Evolutionary conservation across 2,797 vertebrate species (phyloP).

Genomic region (Anolis apletophallus): DNA sequence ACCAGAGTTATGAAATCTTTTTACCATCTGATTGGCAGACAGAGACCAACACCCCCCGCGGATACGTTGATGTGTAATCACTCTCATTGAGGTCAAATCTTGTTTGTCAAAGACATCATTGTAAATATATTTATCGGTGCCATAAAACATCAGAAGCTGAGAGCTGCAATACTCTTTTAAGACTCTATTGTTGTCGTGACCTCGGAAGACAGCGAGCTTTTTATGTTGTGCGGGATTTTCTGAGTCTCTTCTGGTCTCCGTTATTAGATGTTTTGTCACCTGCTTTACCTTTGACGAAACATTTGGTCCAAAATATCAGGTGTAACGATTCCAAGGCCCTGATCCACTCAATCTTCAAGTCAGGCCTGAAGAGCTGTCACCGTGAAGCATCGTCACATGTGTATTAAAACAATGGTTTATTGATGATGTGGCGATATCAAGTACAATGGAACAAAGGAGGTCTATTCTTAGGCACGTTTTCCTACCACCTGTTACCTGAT

Average conservation of each 20-base stretch:
- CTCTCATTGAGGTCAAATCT: neutral
- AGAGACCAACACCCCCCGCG: neutral
- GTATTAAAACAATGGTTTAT: no score
- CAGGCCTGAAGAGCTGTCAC: neutral
- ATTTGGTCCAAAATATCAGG: neutral
- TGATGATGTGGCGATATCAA: no score
- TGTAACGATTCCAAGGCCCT: no score
- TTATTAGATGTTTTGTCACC: neutral
- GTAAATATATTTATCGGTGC: neutral
- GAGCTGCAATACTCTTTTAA: neutral
- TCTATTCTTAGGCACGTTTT: neutral
- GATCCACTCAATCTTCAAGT: neutral
- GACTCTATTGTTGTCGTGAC: neutral
- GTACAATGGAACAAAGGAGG: no score
- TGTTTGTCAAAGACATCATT: constrained; percentile 10
- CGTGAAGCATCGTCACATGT: no score
- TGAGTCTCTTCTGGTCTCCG: neutral
- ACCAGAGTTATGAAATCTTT: neutral
- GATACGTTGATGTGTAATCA: neutral
- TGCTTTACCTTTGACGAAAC: neutral
- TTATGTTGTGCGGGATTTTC: neutral
- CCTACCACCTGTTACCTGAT: neutral
- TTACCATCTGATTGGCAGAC: neutral
- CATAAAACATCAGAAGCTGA: neutral
- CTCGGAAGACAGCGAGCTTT: neutral